Evolutionary conservation across 1,140 invertebrate species (phyloP).

Genomic region (Trichogramma pretiosum): DNA sequence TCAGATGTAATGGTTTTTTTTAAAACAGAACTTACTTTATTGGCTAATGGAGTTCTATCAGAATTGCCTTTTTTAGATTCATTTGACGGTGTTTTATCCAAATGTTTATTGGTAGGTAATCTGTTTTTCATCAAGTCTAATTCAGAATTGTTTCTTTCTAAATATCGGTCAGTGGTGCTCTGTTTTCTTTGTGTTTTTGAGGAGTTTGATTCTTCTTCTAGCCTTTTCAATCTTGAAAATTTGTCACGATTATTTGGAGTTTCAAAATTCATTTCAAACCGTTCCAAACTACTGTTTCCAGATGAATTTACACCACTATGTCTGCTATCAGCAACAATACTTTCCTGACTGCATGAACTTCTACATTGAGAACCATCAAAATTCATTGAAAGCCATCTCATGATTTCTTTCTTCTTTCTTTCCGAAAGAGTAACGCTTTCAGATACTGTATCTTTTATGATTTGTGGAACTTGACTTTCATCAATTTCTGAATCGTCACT

Average conservation of each 20-base stretch:
- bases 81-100: neutral
- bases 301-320: slow-evolving; percentile 29
- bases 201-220: no score
- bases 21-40: neutral
- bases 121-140: no score
- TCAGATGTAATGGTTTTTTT: neutral
- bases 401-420: slow-evolving; percentile 33
- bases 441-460: slow-evolving; percentile 12
- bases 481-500: slow-evolving; percentile 17
- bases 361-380: slow-evolving; percentile 24
- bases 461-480: neutral
- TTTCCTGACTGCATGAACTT: slow-evolving; percentile 28
- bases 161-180: no score
- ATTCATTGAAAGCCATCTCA: slow-evolving; percentile 35
- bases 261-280: slow-evolving; percentile 37
- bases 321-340: slow-evolving; percentile 25
- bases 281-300: slow-evolving; percentile 41
- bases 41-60: neutral
- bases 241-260: slow-evolving; percentile 42
- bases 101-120: no score
- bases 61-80: neutral
- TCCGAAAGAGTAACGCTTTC: slow-evolving; percentile 24
- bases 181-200: no score
- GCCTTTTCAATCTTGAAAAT: slow-evolving; percentile 18
- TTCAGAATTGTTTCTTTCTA: no score